phyloP scores from a whole-genome alignment of 1,140 invertebrate genomes.

The Saxidomus purpurata region DNA sequence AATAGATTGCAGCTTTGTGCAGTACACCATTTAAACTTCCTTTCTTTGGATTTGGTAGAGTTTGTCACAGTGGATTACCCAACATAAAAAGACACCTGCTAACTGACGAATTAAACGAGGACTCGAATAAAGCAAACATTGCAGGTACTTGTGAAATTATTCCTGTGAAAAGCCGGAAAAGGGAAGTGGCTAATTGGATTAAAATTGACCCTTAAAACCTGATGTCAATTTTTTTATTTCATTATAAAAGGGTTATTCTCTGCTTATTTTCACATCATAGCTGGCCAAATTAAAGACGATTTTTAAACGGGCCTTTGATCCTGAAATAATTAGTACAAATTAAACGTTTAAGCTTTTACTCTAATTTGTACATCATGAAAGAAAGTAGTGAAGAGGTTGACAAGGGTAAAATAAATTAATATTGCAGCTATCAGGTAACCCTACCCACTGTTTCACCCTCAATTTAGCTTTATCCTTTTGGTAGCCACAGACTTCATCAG shows the following conservation, averaged over 20 bases:
- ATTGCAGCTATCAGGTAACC: no score
- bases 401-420: no score
- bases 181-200: constrained; percentile 10
- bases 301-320: background rate
- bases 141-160: constrained; percentile 4
- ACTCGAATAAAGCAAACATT: background rate
- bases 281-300: background rate
- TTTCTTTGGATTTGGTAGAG: no score
- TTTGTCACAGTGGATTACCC: background rate
- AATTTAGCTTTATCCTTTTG: no score
- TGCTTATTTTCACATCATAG: background rate
- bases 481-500: no score
- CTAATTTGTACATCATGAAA: no score
- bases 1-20: no score
- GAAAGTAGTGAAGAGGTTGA: no score
- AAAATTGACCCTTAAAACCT: background rate
- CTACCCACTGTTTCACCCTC: no score
- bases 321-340: background rate
- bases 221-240: background rate
- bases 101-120: background rate
- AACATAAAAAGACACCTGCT: constrained; percentile 9
- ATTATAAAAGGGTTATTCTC: background rate
- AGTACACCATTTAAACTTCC: no score
- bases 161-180: background rate
- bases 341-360: background rate